Evolutionary conservation across 2,113 vertebrate genomes (phyloP).

Genomic region (Aplodontia rufa): DNA sequence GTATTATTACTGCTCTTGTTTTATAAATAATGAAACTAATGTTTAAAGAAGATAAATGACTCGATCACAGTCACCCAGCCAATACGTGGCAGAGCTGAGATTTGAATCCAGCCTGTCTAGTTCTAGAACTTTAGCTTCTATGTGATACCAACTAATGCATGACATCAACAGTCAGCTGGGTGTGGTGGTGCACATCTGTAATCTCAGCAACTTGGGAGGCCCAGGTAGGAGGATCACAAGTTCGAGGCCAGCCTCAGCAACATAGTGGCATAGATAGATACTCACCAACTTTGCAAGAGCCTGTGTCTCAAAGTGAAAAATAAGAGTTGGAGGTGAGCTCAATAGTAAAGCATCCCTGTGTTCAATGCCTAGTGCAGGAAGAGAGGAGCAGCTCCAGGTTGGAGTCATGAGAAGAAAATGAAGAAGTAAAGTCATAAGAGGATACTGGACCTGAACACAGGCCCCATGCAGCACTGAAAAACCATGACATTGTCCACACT

Average conservation of each 20-base stretch:
- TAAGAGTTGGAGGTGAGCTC: too few relatives aligned
- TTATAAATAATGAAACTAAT: neutral
- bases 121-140: neutral
- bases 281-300: too few relatives aligned
- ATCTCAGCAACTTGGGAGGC: too few relatives aligned
- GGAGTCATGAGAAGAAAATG: neutral
- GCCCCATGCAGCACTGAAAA: neutral
- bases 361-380: neutral
- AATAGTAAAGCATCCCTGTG: too few relatives aligned
- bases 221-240: too few relatives aligned
- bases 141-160: neutral
- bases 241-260: too few relatives aligned
- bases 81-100: neutral
- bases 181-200: too few relatives aligned
- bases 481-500: neutral
- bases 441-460: neutral
- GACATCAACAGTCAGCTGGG: neutral
- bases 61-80: neutral
- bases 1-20: neutral
- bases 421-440: neutral
- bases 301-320: too few relatives aligned
- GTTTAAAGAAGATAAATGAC: neutral
- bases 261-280: too few relatives aligned
- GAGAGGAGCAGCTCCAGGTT: neutral
- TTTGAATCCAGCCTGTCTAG: neutral